Conservation (phyloP, 2,888 invertebrate genomes). For the Amiota minor region DNA sequence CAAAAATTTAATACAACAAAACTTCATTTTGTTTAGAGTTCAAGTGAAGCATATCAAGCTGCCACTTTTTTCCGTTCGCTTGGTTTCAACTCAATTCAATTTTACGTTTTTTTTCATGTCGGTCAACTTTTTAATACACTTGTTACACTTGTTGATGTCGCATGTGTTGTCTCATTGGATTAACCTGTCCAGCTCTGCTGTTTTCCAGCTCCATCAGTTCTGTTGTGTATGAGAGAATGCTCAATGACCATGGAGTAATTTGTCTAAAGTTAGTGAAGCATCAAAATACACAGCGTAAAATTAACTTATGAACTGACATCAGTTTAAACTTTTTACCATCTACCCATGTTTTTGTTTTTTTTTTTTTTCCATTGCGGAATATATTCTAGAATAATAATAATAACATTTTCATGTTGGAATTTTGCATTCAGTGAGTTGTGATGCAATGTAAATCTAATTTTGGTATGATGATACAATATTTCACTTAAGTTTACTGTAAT, state of each 20-base stretch:
- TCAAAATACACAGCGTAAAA: slow-evolving; percentile 22
- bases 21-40: slow-evolving; percentile 45
- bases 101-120: too few species aligned
- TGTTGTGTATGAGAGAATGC: not conserved
- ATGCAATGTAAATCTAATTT: too few species aligned
- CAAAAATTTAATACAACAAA: not conserved
- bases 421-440: too few species aligned
- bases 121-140: slow-evolving; percentile 62
- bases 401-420: too few species aligned
- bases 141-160: slow-evolving; percentile 60
- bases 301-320: slow-evolving; percentile 20
- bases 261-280: slow-evolving; percentile 23
- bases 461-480: too few species aligned
- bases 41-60: slow-evolving; percentile 58
- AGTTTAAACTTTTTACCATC: not conserved
- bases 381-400: too few species aligned
- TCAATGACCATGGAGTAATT: slow-evolving; percentile 13
- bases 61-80: slow-evolving; percentile 56
- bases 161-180: slow-evolving; percentile 23
- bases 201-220: not conserved
- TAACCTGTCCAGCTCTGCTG: slow-evolving; percentile 32
- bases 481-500: too few species aligned
- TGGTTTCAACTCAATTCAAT: slow-evolving; percentile 44
- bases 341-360: too few species aligned
- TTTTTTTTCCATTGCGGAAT: slow-evolving; percentile 18